phyloP scores from a whole-genome alignment of 2,888 invertebrate species.

The Noctua janthe region DNA sequence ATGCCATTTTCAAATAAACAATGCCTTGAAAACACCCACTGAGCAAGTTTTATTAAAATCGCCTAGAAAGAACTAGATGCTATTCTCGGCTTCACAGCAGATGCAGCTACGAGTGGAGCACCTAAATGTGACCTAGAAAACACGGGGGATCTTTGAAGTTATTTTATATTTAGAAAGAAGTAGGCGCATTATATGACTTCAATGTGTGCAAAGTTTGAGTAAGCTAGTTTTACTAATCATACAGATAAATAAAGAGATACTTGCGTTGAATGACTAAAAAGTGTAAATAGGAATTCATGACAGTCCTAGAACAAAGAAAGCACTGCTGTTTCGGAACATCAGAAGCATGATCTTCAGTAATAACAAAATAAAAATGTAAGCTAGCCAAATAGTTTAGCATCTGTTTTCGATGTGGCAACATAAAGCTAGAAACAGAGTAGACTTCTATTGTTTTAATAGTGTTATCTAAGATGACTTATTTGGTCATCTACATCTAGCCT shows the following conservation, averaged over 20 bases:
- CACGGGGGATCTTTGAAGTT: slow-evolving; percentile 39
- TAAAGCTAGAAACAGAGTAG: slow-evolving; percentile 4
- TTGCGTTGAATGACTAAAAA: neutral
- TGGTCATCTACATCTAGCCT: slow-evolving; percentile 68
- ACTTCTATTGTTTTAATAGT: slow-evolving; percentile 57
- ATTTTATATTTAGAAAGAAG: slow-evolving; percentile 42
- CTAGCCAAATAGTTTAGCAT: neutral
- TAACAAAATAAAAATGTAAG: slow-evolving; percentile 3
- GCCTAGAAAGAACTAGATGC: slow-evolving; percentile 35
- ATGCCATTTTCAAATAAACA: slow-evolving; percentile 34
- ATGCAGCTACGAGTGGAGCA: slow-evolving; percentile 38
- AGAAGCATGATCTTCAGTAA: slow-evolving; percentile 5
- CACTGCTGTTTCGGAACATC: neutral
- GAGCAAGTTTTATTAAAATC: slow-evolving; percentile 37
- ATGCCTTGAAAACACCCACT: slow-evolving; percentile 29
- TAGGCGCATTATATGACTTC: neutral
- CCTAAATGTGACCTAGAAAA: slow-evolving; percentile 60
- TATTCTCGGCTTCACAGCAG: slow-evolving; percentile 49
- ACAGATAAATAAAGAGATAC: neutral
- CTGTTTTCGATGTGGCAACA: slow-evolving; percentile 7
- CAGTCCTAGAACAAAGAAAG: neutral
- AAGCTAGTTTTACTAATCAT: neutral
- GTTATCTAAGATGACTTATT: slow-evolving; percentile 54
- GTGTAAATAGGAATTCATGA: neutral
- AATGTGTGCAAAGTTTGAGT: slow-evolving; percentile 1